Evolutionary conservation across 1,140 invertebrate genomes (phyloP).

Genomic region (Hestina assimilis): DNA sequence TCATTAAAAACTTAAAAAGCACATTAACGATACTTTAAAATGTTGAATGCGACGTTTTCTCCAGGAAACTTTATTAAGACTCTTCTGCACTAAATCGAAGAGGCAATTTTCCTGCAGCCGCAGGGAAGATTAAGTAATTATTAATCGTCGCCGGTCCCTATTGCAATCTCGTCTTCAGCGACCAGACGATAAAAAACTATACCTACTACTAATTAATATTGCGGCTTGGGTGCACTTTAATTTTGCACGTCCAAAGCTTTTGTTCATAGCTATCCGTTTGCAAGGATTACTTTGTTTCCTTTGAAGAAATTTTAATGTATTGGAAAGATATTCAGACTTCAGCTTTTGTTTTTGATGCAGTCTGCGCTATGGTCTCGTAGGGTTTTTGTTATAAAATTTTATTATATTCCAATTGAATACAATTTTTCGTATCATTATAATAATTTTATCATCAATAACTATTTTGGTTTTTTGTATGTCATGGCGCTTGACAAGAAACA

Average conservation of each 20-base stretch:
- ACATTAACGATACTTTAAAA: conserved; percentile 1
- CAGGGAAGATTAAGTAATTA: conserved; percentile 54
- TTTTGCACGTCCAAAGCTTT: conserved; percentile 47
- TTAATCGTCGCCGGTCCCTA: conserved; percentile 45
- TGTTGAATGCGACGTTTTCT: not conserved
- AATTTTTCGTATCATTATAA: not conserved
- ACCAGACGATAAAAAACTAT: conserved; percentile 34
- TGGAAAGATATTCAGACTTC: conserved; percentile 12
- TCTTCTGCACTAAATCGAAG: conserved; percentile 26
- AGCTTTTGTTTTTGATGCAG: conserved; percentile 12
- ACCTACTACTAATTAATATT: conserved; percentile 49
- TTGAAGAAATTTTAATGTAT: conserved; percentile 20
- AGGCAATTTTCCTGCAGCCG: conserved; percentile 40
- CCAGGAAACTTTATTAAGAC: conserved; percentile 14
- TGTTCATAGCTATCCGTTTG: conserved; percentile 37
- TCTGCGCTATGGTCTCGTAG: not conserved
- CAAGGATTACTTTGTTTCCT: conserved; percentile 27
- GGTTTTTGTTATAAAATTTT: not conserved
- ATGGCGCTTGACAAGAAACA: no score
- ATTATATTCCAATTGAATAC: not conserved
- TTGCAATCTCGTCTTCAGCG: conserved; percentile 32
- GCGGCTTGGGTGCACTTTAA: conserved; percentile 34
- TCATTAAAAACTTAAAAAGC: not conserved
- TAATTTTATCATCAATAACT: no score
- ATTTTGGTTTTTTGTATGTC: not conserved